Evolutionary conservation across 2,888 invertebrate species (phyloP).

Genomic region (Rhimphoctona megacephalus): DNA sequence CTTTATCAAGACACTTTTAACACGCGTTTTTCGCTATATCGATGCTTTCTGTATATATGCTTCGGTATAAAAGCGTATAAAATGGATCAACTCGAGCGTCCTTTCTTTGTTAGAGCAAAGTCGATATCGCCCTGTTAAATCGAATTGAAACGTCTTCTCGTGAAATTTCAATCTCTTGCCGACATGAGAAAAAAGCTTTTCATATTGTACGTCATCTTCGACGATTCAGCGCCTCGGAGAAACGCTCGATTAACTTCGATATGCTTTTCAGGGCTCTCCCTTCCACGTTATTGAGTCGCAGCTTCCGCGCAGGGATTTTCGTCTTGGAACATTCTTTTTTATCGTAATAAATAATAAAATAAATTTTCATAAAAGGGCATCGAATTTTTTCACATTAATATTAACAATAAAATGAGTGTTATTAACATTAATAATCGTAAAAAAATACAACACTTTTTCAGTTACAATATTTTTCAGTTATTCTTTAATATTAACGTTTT

Average conservation of each 20-base stretch:
- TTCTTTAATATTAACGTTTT: too few relatives aligned
- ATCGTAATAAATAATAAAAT: not conserved
- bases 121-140: not conserved
- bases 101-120: not conserved
- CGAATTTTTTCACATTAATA: too few relatives aligned
- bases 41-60: not conserved
- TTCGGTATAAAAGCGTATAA: not conserved
- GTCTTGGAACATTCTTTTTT: not conserved
- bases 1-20: not conserved
- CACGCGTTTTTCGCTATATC: not conserved
- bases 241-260: conserved; percentile 50
- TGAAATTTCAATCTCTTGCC: conserved; percentile 3
- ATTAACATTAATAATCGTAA: too few relatives aligned
- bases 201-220: conserved; percentile 1
- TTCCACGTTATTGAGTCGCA: not conserved
- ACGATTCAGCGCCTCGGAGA: conserved; percentile 4
- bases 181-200: not conserved
- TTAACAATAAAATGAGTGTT: too few relatives aligned
- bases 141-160: conserved; percentile 5
- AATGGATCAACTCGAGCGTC: conserved; percentile 8
- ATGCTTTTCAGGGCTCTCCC: not conserved
- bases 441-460: not conserved
- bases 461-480: not conserved
- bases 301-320: not conserved
- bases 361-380: too few relatives aligned